A percentile compares a stretch with the other conserved stretches of the same genome.
Evolutionary conservation across 1,140 invertebrate genomes (phyloP).

Genomic region (Plodia interpunctella): DNA sequence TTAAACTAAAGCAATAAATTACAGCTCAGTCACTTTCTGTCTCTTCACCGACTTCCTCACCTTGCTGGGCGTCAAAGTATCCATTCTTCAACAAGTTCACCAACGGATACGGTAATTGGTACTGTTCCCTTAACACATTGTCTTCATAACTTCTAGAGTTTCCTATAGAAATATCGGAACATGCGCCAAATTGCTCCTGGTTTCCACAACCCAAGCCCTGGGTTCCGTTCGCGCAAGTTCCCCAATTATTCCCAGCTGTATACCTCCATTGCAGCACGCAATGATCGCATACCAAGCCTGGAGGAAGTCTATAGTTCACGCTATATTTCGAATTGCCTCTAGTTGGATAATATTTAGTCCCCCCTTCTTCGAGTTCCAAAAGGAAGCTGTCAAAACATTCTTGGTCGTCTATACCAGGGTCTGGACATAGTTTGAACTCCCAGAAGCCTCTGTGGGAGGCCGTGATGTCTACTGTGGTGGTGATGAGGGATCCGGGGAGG

Average conservation of each 20-base stretch:
- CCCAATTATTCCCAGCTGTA: conserved; percentile 88
- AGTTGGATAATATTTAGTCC: conserved; percentile 83
- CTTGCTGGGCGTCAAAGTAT: conserved; percentile 24
- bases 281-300: conserved; percentile 82
- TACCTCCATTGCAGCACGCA: conserved; percentile 91
- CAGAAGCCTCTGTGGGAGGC: conserved; percentile 91
- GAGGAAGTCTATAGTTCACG: conserved; percentile 82
- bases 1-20: neutral
- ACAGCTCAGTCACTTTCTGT: conserved; percentile 7
- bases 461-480: conserved; percentile 84
- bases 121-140: conserved; percentile 5
- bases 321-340: conserved; percentile 85
- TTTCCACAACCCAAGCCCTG: conserved; percentile 85
- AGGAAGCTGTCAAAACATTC: conserved; percentile 86
- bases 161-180: conserved; percentile 88
- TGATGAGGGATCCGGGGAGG: conserved; percentile 80
- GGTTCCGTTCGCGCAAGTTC: conserved; percentile 82
- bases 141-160: conserved; percentile 9
- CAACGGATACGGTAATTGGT: conserved; percentile 21
- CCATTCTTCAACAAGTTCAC: conserved; percentile 26
- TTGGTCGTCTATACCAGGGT: conserved; percentile 78
- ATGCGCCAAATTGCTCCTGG: conserved; percentile 91
- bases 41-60: conserved; percentile 20
- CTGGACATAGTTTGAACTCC: conserved; percentile 88
- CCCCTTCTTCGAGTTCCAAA: conserved; percentile 75